phyloP scores from a whole-genome alignment of 2,888 invertebrate species.

The Dusona sp. region DNA sequence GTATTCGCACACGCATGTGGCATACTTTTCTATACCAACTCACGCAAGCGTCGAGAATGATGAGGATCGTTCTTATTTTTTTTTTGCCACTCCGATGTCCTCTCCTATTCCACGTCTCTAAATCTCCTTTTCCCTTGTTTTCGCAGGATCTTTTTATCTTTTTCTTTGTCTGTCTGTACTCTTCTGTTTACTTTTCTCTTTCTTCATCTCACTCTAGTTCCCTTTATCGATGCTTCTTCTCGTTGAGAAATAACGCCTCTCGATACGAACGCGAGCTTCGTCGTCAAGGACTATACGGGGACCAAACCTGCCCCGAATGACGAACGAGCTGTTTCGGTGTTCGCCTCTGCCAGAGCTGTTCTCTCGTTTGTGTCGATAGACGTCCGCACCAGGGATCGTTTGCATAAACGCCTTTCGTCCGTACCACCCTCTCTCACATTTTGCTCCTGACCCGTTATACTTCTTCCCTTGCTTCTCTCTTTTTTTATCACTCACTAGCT shows the following conservation, averaged over 20 bases:
- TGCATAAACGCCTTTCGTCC: slow-evolving; percentile 68
- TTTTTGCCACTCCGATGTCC: slow-evolving; percentile 31
- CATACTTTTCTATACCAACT: slow-evolving; percentile 33
- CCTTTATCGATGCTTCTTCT: slow-evolving; percentile 39
- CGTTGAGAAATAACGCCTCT: slow-evolving; percentile 45
- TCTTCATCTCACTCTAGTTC: slow-evolving; percentile 14
- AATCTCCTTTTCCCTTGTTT: slow-evolving; percentile 23
- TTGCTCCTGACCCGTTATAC: slow-evolving; percentile 29
- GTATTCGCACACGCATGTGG: slow-evolving; percentile 55
- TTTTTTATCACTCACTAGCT: slow-evolving; percentile 53
- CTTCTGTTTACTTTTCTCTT: slow-evolving; percentile 37
- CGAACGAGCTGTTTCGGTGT: slow-evolving; percentile 63
- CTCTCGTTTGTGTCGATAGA: slow-evolving; percentile 69
- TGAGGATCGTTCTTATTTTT: slow-evolving; percentile 53
- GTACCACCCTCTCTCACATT: slow-evolving; percentile 10
- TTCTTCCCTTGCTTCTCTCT: slow-evolving; percentile 22
- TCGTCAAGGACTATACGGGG: slow-evolving; percentile 58
- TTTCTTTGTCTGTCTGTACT: slow-evolving; percentile 17
- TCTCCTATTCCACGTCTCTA: slow-evolving; percentile 39
- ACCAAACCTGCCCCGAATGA: slow-evolving; percentile 65
- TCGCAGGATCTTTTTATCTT: slow-evolving; percentile 11
- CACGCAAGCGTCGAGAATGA: slow-evolving; percentile 38
- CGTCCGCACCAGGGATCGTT: slow-evolving; percentile 67
- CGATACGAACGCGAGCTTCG: slow-evolving; percentile 45
- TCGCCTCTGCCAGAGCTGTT: slow-evolving; percentile 36